Percentiles rank a stretch among this genome's conserved stretches.
Conservation (phyloP, 23 tunicate genomes). For the Diplosoma virens region DNA sequence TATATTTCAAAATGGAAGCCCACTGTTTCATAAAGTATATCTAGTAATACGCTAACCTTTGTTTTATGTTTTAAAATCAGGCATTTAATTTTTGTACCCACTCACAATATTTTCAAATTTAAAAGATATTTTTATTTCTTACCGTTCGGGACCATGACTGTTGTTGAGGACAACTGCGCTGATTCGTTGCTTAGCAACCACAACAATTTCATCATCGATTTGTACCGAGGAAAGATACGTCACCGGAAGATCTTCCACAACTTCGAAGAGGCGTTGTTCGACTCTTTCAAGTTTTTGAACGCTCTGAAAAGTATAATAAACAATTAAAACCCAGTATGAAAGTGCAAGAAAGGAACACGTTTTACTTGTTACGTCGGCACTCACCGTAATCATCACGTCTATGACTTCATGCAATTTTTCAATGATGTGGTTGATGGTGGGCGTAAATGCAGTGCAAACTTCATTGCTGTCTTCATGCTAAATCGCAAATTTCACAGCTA, state of each 20-base stretch:
- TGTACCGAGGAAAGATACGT: conserved; percentile 56
- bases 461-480: conserved; percentile 40
- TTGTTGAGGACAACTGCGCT: conserved; percentile 61
- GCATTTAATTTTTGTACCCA: too few species aligned
- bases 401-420: conserved; percentile 48
- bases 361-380: too few species aligned
- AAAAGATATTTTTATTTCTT: neutral
- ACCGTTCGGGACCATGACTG: conserved; percentile 82
- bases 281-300: conserved; percentile 62
- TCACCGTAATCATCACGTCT: conserved; percentile 69
- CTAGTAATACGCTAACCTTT: too few species aligned
- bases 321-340: too few species aligned
- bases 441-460: conserved; percentile 56
- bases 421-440: conserved; percentile 44
- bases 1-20: too few species aligned
- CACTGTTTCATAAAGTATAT: too few species aligned
- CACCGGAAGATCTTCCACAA: conserved; percentile 45
- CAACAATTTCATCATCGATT: conserved; percentile 76
- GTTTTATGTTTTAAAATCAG: too few species aligned
- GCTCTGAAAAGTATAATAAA: conserved; percentile 65
- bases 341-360: too few species aligned
- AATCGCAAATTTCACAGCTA: neutral
- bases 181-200: conserved; percentile 85
- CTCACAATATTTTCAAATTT: too few species aligned
- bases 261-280: conserved; percentile 82